phyloP scores from a whole-genome alignment of 2,113 vertebrate genomes.

The Sterrhoptilus dennistouni region DNA sequence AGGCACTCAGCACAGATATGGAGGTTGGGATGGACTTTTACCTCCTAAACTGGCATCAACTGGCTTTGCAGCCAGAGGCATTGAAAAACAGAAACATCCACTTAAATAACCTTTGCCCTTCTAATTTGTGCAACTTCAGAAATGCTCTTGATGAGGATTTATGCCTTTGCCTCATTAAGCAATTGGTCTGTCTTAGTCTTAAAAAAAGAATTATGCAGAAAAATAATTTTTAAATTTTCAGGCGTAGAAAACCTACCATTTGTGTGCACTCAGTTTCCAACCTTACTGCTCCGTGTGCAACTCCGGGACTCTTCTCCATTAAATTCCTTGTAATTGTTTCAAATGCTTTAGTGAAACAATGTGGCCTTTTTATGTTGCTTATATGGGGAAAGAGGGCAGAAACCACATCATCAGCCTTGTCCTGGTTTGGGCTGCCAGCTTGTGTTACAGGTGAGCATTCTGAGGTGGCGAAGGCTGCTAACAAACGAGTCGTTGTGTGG shows the following conservation, averaged over 20 bases:
- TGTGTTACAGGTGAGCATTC: neutral
- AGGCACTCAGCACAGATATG: neutral
- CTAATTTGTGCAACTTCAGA: constrained; percentile 10
- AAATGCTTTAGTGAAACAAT: neutral
- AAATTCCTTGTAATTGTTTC: neutral
- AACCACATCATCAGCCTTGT: neutral
- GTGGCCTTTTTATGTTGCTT: neutral
- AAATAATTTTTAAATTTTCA: neutral
- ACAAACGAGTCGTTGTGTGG: neutral
- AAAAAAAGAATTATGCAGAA: neutral
- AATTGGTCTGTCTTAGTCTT: neutral
- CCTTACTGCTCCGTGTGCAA: accelerated
- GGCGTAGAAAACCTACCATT: accelerated
- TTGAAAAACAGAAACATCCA: neutral
- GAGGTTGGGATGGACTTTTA: neutral
- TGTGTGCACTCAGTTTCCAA: neutral
- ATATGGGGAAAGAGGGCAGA: neutral
- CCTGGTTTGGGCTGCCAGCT: neutral
- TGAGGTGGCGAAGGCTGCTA: neutral
- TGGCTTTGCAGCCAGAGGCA: neutral
- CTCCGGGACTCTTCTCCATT: accelerated
- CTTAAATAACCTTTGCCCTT: constrained; percentile 41
- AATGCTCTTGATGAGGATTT: constrained; percentile 11
- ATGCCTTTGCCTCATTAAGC: neutral
- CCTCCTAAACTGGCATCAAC: neutral